Conservation (phyloP, 2,113 vertebrate genomes). For the Hypomesus transpacificus region DNA sequence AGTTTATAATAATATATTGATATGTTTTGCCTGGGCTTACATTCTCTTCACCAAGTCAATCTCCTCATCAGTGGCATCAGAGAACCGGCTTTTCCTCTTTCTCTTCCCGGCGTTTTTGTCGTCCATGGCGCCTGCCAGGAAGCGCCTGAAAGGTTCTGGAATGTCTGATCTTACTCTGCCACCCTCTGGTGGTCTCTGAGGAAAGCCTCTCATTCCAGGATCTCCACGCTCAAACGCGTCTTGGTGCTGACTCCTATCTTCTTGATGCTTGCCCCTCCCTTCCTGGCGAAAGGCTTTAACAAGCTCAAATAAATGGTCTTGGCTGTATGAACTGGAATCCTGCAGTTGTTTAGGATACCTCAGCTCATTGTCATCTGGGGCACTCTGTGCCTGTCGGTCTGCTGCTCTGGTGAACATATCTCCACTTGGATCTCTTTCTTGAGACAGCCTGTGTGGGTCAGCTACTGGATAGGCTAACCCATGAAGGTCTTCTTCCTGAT, state of each 20-base stretch:
- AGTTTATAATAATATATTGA: too few species aligned
- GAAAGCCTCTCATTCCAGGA: conserved; percentile 31
- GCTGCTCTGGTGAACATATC: conserved; percentile 10
- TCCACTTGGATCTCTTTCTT: conserved; percentile 31
- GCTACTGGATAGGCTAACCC: conserved; percentile 6
- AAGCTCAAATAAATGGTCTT: conserved; percentile 20
- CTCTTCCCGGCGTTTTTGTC: conserved; percentile 32
- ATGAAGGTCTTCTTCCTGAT: conserved; percentile 6
- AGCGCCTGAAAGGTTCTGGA: conserved; percentile 66
- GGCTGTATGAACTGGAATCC: neutral
- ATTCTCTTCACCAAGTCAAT: conserved; percentile 43
- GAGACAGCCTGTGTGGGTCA: conserved; percentile 22
- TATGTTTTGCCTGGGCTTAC: conserved; percentile 39
- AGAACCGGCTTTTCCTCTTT: conserved; percentile 67
- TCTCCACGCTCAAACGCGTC: too few species aligned
- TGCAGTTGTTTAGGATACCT: conserved; percentile 33
- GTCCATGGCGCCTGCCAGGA: conserved; percentile 36
- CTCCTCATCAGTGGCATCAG: conserved; percentile 65
- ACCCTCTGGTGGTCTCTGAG: conserved; percentile 29
- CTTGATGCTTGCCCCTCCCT: too few species aligned
- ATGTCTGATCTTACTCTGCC: conserved; percentile 44
- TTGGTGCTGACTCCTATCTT: neutral
- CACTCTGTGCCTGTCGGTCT: conserved; percentile 28
- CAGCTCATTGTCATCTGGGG: conserved; percentile 19
- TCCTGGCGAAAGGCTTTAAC: neutral